phyloP scores from a whole-genome alignment of 2,888 invertebrate genomes.

The Taphrorychus bicolor region DNA sequence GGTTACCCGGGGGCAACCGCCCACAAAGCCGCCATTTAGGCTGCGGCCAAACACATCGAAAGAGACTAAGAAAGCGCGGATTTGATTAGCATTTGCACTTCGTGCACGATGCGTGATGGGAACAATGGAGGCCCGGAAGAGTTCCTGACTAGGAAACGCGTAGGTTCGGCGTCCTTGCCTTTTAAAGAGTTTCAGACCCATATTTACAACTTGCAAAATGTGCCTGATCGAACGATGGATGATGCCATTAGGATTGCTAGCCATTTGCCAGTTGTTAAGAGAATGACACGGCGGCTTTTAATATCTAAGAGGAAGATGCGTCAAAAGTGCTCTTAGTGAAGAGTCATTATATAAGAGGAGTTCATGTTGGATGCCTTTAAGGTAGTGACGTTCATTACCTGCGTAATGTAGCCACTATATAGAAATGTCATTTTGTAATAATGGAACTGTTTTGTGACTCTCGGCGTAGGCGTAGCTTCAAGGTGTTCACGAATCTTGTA shows the following conservation, averaged over 20 bases:
- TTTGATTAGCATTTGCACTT: slow-evolving; percentile 3
- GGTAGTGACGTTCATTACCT: no score
- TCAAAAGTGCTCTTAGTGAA: not conserved
- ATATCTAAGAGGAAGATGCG: not conserved
- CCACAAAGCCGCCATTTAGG: not conserved
- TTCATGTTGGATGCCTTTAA: no score
- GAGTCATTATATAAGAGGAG: no score
- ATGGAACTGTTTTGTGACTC: no score
- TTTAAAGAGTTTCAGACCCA: not conserved
- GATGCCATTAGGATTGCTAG: not conserved
- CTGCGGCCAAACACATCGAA: not conserved
- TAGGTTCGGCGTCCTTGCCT: not conserved
- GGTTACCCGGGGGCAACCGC: not conserved
- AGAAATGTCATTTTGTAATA: no score
- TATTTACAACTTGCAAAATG: not conserved
- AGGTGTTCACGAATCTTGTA: not conserved
- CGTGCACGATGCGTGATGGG: slow-evolving; percentile 2
- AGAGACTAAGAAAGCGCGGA: not conserved
- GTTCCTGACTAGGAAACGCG: not conserved
- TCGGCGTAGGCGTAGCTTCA: not conserved
- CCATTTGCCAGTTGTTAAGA: not conserved
- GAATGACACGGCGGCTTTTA: not conserved
- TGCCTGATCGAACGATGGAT: no score
- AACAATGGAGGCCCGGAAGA: slow-evolving; percentile 6
- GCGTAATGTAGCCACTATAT: no score